phyloP scores from a whole-genome alignment of 2,888 invertebrate genomes.

The Euzophera pinguis region DNA sequence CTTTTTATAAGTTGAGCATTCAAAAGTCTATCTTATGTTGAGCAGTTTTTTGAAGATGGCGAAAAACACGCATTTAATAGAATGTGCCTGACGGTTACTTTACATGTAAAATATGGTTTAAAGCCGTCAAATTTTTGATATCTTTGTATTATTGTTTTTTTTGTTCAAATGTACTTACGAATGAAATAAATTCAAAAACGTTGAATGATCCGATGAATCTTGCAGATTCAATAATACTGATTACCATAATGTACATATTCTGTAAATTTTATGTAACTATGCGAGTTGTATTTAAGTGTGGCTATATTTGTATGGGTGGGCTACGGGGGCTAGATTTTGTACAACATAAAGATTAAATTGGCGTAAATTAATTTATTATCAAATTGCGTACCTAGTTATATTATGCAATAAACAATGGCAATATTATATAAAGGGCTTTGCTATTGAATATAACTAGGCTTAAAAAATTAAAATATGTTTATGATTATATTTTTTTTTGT shows the following conservation, averaged over 20 bases:
- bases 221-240: constrained; percentile 39
- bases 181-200: too few species aligned
- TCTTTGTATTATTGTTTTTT: too few species aligned
- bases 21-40: too few species aligned
- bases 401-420: background rate
- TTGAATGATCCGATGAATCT: constrained; percentile 14
- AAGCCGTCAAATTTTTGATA: too few species aligned
- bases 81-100: too few species aligned
- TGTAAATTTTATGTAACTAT: constrained; percentile 53
- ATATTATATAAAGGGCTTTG: background rate
- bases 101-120: too few species aligned
- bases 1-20: too few species aligned
- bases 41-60: too few species aligned
- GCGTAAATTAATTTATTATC: background rate
- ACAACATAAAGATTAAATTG: constrained; percentile 22
- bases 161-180: too few species aligned
- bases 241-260: constrained; percentile 57
- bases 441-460: background rate
- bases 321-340: constrained; percentile 43
- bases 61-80: too few species aligned
- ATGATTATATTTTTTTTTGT: background rate
- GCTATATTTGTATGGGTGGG: constrained; percentile 43
- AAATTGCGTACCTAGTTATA: background rate
- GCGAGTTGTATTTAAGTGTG: constrained; percentile 56
- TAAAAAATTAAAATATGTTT: background rate